Conservation (phyloP, 1,140 invertebrate species). For the Pseudomyrmex dendroicus region DNA sequence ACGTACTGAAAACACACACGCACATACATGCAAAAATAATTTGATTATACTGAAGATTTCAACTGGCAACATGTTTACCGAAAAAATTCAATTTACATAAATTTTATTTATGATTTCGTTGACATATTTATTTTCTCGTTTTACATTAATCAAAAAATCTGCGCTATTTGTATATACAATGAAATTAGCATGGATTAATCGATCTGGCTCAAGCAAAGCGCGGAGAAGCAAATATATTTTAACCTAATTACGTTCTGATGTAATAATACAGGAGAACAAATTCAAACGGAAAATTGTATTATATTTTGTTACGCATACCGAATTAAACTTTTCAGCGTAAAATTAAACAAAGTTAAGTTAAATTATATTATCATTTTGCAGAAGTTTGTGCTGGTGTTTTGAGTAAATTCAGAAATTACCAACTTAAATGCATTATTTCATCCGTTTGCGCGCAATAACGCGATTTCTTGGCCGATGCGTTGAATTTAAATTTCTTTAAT, state of each 20-base stretch:
- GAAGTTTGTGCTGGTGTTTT: slow-evolving; percentile 3
- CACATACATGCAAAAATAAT: neutral
- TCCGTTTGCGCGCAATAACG: neutral
- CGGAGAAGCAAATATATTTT: slow-evolving; percentile 30
- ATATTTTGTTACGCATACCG: slow-evolving; percentile 4
- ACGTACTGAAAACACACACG: neutral
- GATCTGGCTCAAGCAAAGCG: slow-evolving; percentile 34
- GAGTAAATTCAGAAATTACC: neutral
- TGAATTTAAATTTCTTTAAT: neutral
- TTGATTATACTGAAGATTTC: neutral
- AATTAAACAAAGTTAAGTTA: slow-evolving; percentile 24
- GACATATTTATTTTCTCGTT: neutral
- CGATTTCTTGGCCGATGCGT: neutral
- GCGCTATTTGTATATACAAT: neutral
- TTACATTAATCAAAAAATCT: slow-evolving; percentile 38
- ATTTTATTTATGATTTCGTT: slow-evolving; percentile 17
- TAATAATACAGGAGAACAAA: slow-evolving; percentile 30
- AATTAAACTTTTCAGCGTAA: slow-evolving; percentile 17
- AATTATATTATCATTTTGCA: slow-evolving; percentile 11
- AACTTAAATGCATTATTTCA: neutral
- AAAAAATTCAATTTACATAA: slow-evolving; percentile 13
- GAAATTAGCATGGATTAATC: slow-evolving; percentile 46
- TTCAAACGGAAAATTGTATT: slow-evolving; percentile 41
- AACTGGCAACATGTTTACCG: slow-evolving; percentile 2
- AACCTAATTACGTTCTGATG: slow-evolving; percentile 32